Evolutionary conservation across 2,797 vertebrate species (phyloP), one percentile per base, ranked within the genome.

Genomic region (Xenopus petersii): DNA sequence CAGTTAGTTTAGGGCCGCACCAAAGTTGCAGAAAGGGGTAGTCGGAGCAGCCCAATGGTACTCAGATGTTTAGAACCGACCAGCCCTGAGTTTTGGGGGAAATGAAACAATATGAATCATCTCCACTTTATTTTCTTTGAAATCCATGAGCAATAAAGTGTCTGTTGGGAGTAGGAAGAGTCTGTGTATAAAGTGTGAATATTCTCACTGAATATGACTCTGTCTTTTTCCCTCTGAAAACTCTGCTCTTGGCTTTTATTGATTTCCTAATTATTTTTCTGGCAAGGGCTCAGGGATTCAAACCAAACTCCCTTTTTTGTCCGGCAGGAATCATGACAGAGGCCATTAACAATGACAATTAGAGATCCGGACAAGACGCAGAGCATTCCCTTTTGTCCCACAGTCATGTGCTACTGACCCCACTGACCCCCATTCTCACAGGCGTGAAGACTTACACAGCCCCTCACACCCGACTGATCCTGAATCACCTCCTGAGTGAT

Each of bases 351-450:
- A 15, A 36, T 70, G 67, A 70, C 67, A 60, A 47, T 60, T 24
- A 42, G 54, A 55, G 67, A 69, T 69, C 49, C 30, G 51, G 67
- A 10, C 21, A 10, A 24, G 56, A 70, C 26, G 46, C 36, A 12
- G 64, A 12, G 3, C 36, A 26, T 26, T 16, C 13, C 13, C 26
- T 13, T 24, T 30, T 7, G 10, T 60, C 6, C 67, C 77, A 58
- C 59, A 36, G 15, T 15, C 11, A 66, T 73, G 8, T 1, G 42
- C 21, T 5, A 15, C 1, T 73, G 51, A 82, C 80, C 76, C 75
- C 79, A 7, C 61, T 73, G 8, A 74, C 71, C 62, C 61, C 15
- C 55, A 17, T 67, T 75, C 62, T 74, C 24, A 80, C 85, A 63
- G 67, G 75, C 64, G 73, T 70, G 80, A 79, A 79, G 73, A 36